Base-by-base conservation (phyloP, 2,888 invertebrate species). In the Timandra comae region DNA sequence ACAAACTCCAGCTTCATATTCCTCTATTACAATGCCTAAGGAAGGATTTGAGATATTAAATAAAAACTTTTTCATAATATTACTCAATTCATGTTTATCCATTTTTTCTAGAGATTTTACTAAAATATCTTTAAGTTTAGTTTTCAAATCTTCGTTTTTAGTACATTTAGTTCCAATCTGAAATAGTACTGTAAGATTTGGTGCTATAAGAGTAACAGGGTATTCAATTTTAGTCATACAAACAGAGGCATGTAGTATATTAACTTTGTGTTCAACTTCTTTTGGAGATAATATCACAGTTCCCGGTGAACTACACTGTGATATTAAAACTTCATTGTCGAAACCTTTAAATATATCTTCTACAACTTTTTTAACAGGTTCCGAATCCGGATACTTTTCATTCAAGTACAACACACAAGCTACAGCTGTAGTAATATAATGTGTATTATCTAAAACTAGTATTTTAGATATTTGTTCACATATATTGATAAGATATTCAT, bases 391-490 rank as follows among this genome's bases (percentile, higher is more conserved):
- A 61, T 88, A 87, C 29, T 72, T 78, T 29, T 86, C 78, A 54
- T 84, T 72, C 13, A 92, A 64, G 35, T 65, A 68, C 41, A 87
- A 73, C 2, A 88, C 75, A 62, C 90, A 91, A 16, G 85, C 73
- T 12, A 87, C 80, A 31, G 88, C 89, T 33, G 90, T 77, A 10
- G 75, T 56, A 30, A 80, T 50, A 33, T 84, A 80, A 49, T 86
- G 78, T 21, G 72, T 63, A 36, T 78, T 79, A 38, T 79, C 80
- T 11, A 71, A 55, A 20, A 56, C 51, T 10, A 89, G 48, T 51
- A 90, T 77, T 35, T 80, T 63, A 7, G 77, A 52, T 9, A 91
- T 51, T 68, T 91, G 89, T 25, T 63, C 52, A 48, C 80, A 82
- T 33, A 89, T 86, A 46, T 87, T 87, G 25, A 51, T 49, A n/a